Base-by-base conservation (phyloP, 2,797 vertebrate genomes). In the Etheostoma nigrum region DNA sequence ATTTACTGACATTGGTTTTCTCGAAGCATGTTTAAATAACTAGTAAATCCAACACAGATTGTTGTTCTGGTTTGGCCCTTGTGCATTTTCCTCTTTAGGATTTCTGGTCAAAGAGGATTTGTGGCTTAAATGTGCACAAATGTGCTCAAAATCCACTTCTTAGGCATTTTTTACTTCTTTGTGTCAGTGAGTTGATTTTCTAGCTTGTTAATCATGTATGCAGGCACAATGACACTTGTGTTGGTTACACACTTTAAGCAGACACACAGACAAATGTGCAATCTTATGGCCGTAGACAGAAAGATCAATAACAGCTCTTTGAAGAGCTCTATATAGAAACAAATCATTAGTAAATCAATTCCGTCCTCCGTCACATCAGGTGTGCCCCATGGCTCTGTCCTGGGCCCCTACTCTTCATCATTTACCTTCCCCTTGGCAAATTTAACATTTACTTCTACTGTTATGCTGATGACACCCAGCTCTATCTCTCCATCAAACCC, bases 21-120 rank as follows among this genome's bases (percentile, higher is more conserved):
- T 11, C 36, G 51, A 70, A 80, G 54, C 45, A 42, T 81, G 58
- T 72, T 86, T 70, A 66, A 70, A 79, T 58, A 77, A 30, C 77
- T 47, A 67, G 19, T 68, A 47, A 86, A 83, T 80, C 66, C 70
- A 74, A 25, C 73, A 78, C 23, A 16, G 36, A 68, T 72, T 82
- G 55, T 66, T 72, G 54, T 73, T 76, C 19, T 62, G 25, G 4
- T 70, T 86, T 76, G 59, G 55, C 49, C 74, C 44, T 67, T 70
- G 5, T 69, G 58, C 70, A 25, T 79, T 80, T 69, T 73, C 44
- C 51, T 75, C 74, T 69, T 19, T 48, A 80, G 62, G 63, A 81
- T 86, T 81, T 87, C 8, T 88, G 53, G n/a, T 75, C 45, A 84
- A 84, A 90, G 86, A 88, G 68, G 81, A 91, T 90, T 90, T 88